Conservation (phyloP, 2,113 vertebrate species). For the Falcunculus frontatus region DNA sequence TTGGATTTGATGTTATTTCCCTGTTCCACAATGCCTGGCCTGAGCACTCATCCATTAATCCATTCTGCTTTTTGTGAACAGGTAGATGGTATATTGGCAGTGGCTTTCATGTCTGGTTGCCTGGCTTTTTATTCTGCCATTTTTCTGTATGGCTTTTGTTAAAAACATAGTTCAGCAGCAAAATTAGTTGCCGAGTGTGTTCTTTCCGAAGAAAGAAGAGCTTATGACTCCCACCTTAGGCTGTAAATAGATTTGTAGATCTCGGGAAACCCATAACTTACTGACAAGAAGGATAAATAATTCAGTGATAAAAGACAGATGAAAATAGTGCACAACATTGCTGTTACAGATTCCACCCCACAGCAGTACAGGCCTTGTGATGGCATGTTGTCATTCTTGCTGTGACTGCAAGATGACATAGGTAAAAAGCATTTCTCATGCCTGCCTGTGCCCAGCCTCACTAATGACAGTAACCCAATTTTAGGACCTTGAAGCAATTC, state of each 20-base stretch:
- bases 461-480: neutral
- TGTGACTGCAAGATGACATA: neutral
- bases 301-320: neutral
- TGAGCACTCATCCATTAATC: neutral
- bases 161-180: neutral
- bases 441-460: neutral
- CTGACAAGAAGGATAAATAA: neutral
- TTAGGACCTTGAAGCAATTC: neutral
- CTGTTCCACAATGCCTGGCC: neutral
- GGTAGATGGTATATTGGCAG: neutral
- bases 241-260: slow-evolving; percentile 3
- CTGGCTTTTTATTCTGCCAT: neutral
- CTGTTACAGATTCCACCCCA: neutral
- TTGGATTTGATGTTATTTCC: neutral
- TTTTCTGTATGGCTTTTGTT: neutral
- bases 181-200: neutral
- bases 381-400: neutral
- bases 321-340: neutral
- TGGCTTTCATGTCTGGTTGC: neutral
- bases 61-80: neutral
- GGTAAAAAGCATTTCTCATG: neutral
- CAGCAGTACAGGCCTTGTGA: neutral
- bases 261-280: neutral
- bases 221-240: neutral
- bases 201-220: neutral